These are phyloP conservation scores for Electrona antarctica DNA, from an alignment of 2,113 vertebrate genomes.

Conservation along the genomic window DNA sequence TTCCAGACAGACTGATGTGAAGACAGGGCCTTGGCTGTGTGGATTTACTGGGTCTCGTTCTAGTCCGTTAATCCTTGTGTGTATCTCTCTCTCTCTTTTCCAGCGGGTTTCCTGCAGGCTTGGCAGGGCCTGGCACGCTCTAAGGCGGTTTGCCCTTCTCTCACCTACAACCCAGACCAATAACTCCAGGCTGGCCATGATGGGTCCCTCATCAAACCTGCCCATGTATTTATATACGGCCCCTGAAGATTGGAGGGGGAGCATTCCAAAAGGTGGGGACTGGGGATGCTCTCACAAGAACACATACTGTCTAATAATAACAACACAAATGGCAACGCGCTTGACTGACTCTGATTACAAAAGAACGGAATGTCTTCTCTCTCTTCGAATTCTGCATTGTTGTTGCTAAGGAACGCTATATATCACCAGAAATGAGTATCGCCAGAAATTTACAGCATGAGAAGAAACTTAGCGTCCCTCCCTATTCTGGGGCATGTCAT, in stretches of 20 bases:
- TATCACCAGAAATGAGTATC: no score
- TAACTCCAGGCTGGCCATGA: constrained; percentile 25
- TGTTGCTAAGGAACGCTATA: no score
- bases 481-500: no score
- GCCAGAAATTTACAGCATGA: no score
- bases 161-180: constrained; percentile 11
- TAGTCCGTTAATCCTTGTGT: constrained; percentile 73
- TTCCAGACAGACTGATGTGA: constrained; percentile 69
- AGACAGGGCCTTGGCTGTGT: constrained; percentile 65
- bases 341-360: no score
- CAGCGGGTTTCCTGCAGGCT: constrained; percentile 45
- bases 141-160: constrained; percentile 43
- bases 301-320: neutral
- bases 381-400: neutral
- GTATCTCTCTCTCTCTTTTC: constrained; percentile 67
- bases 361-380: no score
- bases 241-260: neutral
- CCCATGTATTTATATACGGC: constrained; percentile 5
- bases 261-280: neutral
- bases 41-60: constrained; percentile 72
- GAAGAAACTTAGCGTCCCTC: no score
- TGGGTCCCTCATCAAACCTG: constrained; percentile 14
- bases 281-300: neutral
- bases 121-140: constrained; percentile 25
- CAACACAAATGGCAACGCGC: no score